Evolutionary conservation across 1,140 invertebrate genomes (phyloP), one percentile per base, ranked within the genome.

Genomic region (Ctenoplectra terminalis): DNA sequence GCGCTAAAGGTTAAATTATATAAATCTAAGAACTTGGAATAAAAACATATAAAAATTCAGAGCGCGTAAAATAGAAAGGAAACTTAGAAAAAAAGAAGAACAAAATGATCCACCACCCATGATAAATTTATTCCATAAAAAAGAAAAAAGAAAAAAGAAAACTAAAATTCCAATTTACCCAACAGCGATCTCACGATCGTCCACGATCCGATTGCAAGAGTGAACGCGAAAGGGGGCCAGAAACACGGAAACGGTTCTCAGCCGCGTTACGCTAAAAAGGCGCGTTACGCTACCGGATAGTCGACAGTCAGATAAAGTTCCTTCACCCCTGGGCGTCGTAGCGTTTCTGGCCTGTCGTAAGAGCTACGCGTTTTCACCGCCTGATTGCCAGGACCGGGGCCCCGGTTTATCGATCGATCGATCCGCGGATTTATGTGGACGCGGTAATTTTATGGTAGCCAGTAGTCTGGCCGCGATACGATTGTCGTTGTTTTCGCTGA

Each of bases 291-390:
- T 86, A 67, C 29, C 76, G 77, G 77, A 85, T 80, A 85, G 69
- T 63, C 75, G 63, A n/a, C 43, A 34, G 46, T 34, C 46, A 58
- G 84, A 85, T 82, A 85, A 86, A 81, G 84, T 81, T 84, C 82
- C 58, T 84, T 81, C 70, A 84, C 64, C 71, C 56, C 67, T 29
- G 66, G 20, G 66, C 60, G 70, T 46, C 50, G 54, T 50, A n/a
- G n/a, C 29, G n/a, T 15, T 11, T 29, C 20, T 34, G 13, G 11
- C 23, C 73, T 77, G 81, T 82, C 73, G 83, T 46, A 80, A 84
- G 50, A 34, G 37, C 34, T 5, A 50, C 83, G 76, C 82, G 64
- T 85, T 85, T 85, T 85, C 84, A 83, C 76, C 63, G 69, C 37
- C 43, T 43, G 76, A 78, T 48, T 26, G 37, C 74, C 56, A 9